Base-by-base conservation (phyloP, 1,140 invertebrate genomes). In the Megathymus violae region DNA sequence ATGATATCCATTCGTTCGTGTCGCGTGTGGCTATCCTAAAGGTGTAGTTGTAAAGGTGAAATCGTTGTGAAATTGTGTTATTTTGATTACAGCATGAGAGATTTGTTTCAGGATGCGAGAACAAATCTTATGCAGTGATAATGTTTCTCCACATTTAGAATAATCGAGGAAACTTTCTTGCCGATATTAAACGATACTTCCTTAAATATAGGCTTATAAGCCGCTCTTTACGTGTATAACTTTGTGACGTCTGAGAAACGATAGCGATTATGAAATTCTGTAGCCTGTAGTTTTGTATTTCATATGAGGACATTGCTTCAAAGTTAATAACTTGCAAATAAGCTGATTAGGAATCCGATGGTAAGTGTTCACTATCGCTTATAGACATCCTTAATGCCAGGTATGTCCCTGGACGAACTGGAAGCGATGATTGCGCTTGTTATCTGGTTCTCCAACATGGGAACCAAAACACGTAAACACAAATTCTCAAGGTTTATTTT, bases 101-200 rank as follows among this genome's bases (percentile, higher is more conserved):
- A 54, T 54, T 54, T 54, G 51, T 54, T 54, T 54, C 40, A 54
- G 38, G 51, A 54, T 54, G 51, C 38, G 51, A 54, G 13, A 54
- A 54, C 51, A 54, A 54, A 54, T 54, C 36, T 54, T 54, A 15
- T 54, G 51, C 31, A 13, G 51, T 27, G 51, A 54, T 54, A 54
- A 40, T 54, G 51, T 54, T 54, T 52, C 31, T 34, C 50, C 34
- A 52, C 50, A 22, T 52, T 38, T 40, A 22, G 50, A 19, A 34
- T 50, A 50, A 10, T 16, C 27, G 13, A n/a, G 27, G 17, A 50
- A 50, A 25, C 27, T 36, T 22, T 31, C 46, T 27, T 48, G 25
- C 25, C 36, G 15, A 15, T 25, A 27, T 36, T 16, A 27, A 50
- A 50, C 10, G 47, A 50, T 50, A 50, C 34, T 50, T 34, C 47